Base-by-base conservation (phyloP, 2,113 vertebrate species). In the Phylloscopus trochilus region DNA sequence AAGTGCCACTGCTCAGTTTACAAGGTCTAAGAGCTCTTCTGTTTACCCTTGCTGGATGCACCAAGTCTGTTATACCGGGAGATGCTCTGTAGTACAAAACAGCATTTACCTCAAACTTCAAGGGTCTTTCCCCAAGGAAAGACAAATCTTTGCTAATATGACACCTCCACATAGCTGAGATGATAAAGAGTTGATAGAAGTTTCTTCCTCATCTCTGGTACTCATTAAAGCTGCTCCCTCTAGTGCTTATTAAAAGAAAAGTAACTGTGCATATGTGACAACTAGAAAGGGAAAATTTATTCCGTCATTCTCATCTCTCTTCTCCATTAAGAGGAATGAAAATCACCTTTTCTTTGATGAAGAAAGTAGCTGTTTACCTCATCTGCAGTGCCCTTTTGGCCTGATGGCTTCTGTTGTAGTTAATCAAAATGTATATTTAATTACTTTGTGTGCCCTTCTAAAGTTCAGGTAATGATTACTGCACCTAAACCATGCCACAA, bases 211-310 rank as follows among this genome's bases (percentile, higher is more conserved):
- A 18, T 67, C 53, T 82, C 39, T 2, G 0, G 27, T 53, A 26
- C 6, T 76, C 51, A 41, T 76, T 83, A 76, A 92, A 86, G 46
- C 28, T 95, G 73, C 68, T 95, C 77, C 78, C 74, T 87, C 73
- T 87, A 79, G 77, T 59, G 78, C 43, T 56, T 74, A 24, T 80
- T 90, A 51, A 75, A 84, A 73, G 28, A 76, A 77, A 87, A 83
- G 27, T 58, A 51, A 27, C 16, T 66, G 26, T 41, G 30, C 35
- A 4, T 33, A 20, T 28, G 37, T 73, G 59, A 35, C 24, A 52
- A 76, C 30, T 35, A 15, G 53, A 73, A 89, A 47, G 13, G 22
- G 27, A 59, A 13, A 75, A 26, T 72, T 44, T 78, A 22, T 79
- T 69, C 20, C 17, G 13, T 72, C 1, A 0, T 28, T 89, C 28